These are phyloP conservation scores for Lycaena phlaeas DNA, from an alignment of 2,888 invertebrate species.

Conservation along the genomic window DNA sequence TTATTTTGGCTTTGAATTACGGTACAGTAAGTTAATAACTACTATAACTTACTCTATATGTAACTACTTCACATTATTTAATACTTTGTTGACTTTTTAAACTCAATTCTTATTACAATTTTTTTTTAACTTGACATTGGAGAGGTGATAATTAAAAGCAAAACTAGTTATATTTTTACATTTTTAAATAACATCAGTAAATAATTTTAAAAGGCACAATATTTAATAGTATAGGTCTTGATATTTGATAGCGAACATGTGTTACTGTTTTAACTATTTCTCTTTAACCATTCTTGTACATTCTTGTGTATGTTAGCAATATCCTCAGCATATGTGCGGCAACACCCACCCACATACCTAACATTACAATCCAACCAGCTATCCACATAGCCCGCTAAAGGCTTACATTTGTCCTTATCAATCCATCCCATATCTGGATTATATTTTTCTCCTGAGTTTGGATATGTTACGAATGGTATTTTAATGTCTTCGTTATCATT, in stretches of 20 bases:
- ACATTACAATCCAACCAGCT: conserved; percentile 87
- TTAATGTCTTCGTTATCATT: conserved; percentile 27
- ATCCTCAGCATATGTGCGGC: conserved; percentile 85
- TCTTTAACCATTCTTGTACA: conserved; percentile 8
- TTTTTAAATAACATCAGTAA: no score
- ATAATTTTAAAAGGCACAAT: no score
- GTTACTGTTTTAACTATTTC: not conserved
- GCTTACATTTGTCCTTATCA: conserved; percentile 75
- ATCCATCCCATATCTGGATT: conserved; percentile 76
- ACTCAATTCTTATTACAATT: no score
- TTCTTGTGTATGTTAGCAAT: conserved; percentile 72
- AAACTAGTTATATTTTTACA: not conserved
- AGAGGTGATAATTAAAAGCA: not conserved
- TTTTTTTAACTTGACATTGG: no score
- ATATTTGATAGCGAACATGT: no score
- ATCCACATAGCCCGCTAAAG: conserved; percentile 77
- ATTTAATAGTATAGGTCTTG: no score
- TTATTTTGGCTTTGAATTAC: no score
- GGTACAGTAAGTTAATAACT: no score
- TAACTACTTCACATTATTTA: not conserved
- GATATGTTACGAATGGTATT: conserved; percentile 88
- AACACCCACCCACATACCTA: conserved; percentile 89
- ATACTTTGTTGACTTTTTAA: no score
- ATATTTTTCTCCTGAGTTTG: conserved; percentile 91
- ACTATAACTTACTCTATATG: no score